A percentile compares a stretch with the other conserved stretches of the same genome.
These are phyloP conservation scores for Malurus leucopterus DNA, from an alignment of 2,797 vertebrate genomes.

Conservation along the genomic window DNA sequence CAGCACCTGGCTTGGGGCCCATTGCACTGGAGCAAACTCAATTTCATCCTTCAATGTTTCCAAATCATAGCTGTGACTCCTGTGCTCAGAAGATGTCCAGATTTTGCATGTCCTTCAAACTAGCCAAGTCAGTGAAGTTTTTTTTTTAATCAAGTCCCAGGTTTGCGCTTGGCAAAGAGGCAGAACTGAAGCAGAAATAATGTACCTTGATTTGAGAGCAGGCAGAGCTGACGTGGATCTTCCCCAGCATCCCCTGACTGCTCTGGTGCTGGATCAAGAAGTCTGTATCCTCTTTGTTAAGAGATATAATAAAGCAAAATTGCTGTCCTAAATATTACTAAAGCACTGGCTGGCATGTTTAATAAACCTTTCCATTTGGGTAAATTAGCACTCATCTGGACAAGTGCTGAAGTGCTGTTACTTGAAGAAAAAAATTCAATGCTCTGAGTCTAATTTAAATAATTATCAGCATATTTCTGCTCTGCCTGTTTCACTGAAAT, in stretches of 20 bases:
- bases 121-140: neutral
- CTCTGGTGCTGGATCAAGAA: constrained; percentile 30
- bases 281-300: constrained; percentile 45
- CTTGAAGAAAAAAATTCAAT: constrained; percentile 58
- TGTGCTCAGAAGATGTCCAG: neutral
- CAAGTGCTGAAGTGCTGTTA: constrained; percentile 68
- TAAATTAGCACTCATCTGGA: constrained; percentile 71
- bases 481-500: constrained; percentile 59
- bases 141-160: neutral
- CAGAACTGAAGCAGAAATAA: neutral
- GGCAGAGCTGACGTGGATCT: neutral
- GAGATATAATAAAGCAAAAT: constrained; percentile 67
- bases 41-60: neutral
- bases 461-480: constrained; percentile 69
- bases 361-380: constrained; percentile 72
- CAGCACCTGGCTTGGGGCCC: fast-evolving
- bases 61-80: neutral
- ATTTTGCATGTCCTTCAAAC: neutral
- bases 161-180: neutral
- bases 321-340: constrained; percentile 70
- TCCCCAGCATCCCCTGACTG: neutral
- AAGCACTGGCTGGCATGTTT: constrained; percentile 67
- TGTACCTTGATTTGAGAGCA: neutral
- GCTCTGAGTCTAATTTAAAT: constrained; percentile 63
- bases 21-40: neutral